A percentile compares a stretch with the other conserved stretches of the same genome.
Conservation (phyloP, 2,113 vertebrate genomes). For the Engystomops pustulosus region DNA sequence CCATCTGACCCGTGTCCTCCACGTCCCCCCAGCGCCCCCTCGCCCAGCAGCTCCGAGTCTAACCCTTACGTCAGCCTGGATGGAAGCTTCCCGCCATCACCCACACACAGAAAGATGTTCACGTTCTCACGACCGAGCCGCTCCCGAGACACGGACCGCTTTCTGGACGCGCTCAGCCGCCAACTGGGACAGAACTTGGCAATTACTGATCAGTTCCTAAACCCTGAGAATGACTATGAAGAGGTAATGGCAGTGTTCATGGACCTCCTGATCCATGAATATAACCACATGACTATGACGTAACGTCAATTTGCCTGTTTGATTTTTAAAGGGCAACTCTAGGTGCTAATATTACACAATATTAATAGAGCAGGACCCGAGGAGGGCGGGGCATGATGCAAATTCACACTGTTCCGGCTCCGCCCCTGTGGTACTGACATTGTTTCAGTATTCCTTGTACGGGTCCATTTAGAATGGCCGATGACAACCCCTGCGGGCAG, state of each 20-base stretch:
- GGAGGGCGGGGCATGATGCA: no score
- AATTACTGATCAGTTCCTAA: slow-evolving; percentile 87
- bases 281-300: not conserved
- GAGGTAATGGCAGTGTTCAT: slow-evolving; percentile 78
- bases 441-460: not conserved
- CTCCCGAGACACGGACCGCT: slow-evolving; percentile 92
- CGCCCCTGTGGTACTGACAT: no score
- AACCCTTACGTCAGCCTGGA: slow-evolving; percentile 96
- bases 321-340: no score
- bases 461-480: not conserved
- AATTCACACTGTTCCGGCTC: no score
- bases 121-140: slow-evolving; percentile 88
- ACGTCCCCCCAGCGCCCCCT: slow-evolving; percentile 79
- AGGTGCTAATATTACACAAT: no score
- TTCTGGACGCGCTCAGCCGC: slow-evolving; percentile 91
- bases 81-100: slow-evolving; percentile 86
- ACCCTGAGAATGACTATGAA: slow-evolving; percentile 93
- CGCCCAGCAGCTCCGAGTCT: slow-evolving; percentile 92
- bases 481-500: not conserved
- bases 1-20: slow-evolving; percentile 79
- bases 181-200: slow-evolving; percentile 90
- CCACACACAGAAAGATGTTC: slow-evolving; percentile 87
- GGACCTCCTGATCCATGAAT: not conserved
- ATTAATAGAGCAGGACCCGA: no score
- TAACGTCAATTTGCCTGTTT: no score